These are phyloP conservation scores for Calyptommatus sinebrachiatus DNA, from an alignment of 2,113 vertebrate species.

Conservation along the genomic window DNA sequence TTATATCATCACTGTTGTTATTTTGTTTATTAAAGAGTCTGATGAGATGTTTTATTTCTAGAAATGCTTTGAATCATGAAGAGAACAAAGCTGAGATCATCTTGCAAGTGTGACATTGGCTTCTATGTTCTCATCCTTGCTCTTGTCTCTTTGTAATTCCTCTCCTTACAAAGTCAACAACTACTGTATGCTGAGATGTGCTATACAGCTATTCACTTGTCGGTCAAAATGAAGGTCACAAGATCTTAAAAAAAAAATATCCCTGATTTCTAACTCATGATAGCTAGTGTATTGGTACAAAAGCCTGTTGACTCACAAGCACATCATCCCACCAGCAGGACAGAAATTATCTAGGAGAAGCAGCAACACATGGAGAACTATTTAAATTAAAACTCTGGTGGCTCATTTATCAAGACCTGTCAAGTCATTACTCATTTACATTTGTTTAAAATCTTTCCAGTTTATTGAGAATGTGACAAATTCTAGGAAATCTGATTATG, in stretches of 20 bases:
- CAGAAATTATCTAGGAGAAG: neutral
- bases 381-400: neutral
- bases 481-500: neutral
- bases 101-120: too few species aligned
- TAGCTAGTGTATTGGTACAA: neutral
- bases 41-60: too few species aligned
- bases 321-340: neutral
- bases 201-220: neutral
- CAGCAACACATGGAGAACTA: neutral
- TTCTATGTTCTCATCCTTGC: too few species aligned
- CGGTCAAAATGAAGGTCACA: neutral
- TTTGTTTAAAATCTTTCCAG: neutral
- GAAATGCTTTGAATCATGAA: too few species aligned
- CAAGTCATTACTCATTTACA: neutral
- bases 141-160: too few species aligned
- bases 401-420: neutral
- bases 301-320: neutral
- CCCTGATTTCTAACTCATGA: neutral
- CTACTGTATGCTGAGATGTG: too few species aligned
- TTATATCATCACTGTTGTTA: too few species aligned
- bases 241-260: neutral
- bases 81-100: too few species aligned
- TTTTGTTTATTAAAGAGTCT: too few species aligned
- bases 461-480: neutral
- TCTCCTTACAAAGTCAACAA: too few species aligned